Conservation (phyloP, 2,888 invertebrate genomes). For the Drosophila monieri region DNA sequence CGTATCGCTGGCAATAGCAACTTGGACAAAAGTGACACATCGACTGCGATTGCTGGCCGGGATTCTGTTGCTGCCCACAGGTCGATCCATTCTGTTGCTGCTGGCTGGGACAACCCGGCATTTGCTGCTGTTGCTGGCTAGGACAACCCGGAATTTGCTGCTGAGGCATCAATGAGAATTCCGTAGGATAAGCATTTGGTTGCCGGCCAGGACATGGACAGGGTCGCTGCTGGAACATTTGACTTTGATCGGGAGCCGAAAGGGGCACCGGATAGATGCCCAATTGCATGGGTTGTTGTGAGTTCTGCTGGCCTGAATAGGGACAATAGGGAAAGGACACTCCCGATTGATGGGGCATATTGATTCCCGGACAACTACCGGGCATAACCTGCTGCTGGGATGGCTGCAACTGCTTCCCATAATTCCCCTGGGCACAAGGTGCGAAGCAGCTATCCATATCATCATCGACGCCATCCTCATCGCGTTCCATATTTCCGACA, state of each 20-base stretch:
- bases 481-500: not conserved
- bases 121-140: conserved; percentile 9
- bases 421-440: not conserved
- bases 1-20: conserved; percentile 51
- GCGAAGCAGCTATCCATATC: not conserved
- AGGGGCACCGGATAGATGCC: conserved; percentile 14
- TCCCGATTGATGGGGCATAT: too few species aligned
- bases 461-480: not conserved
- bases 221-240: not conserved
- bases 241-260: not conserved
- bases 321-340: not conserved
- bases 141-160: conserved; percentile 1
- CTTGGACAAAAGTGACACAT: conserved; percentile 28
- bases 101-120: conserved; percentile 8
- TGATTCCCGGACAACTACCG: not conserved
- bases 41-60: conserved; percentile 15
- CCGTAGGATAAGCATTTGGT: conserved; percentile 8
- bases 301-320: too few species aligned
- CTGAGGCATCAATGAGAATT: not conserved
- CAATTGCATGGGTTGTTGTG: conserved; percentile 7
- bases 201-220: not conserved
- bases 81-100: conserved; percentile 11
- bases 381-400: not conserved
- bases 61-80: not conserved
- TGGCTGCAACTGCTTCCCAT: not conserved